These are phyloP conservation scores for Aspidiotus destructor DNA, from an alignment of 2,888 invertebrate genomes.

Conservation along the genomic window DNA sequence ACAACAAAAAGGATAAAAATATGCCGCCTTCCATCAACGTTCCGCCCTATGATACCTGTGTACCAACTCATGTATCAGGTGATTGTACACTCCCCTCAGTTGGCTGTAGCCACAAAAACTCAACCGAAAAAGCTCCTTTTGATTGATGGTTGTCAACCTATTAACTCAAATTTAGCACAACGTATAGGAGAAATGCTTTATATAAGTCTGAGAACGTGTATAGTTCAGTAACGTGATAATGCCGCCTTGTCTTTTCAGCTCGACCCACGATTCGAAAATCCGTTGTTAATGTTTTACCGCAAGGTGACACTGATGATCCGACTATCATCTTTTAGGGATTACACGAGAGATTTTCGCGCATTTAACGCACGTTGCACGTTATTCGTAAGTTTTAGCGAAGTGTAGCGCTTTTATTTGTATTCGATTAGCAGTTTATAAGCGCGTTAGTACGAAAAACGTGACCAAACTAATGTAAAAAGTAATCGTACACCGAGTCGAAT, in stretches of 20 bases:
- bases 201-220: not conserved
- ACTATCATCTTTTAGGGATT: not conserved
- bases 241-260: not conserved
- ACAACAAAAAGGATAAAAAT: conserved; percentile 29
- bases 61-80: too few relatives aligned
- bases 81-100: too few relatives aligned
- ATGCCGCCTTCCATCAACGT: too few relatives aligned
- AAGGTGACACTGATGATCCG: too few relatives aligned
- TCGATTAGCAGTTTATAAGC: not conserved
- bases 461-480: not conserved
- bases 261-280: not conserved
- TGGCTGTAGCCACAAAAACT: not conserved
- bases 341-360: not conserved
- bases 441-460: not conserved
- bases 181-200: conserved; percentile 3
- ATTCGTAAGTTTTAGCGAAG: not conserved
- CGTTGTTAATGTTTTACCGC: not conserved
- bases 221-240: not conserved
- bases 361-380: not conserved
- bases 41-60: too few relatives aligned
- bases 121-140: not conserved
- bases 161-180: conserved; percentile 16
- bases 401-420: not conserved
- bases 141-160: conserved; percentile 32
- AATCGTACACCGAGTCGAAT: too few relatives aligned